phyloP scores from a whole-genome alignment of 1,140 invertebrate species.

The Drosophila seguyi region DNA sequence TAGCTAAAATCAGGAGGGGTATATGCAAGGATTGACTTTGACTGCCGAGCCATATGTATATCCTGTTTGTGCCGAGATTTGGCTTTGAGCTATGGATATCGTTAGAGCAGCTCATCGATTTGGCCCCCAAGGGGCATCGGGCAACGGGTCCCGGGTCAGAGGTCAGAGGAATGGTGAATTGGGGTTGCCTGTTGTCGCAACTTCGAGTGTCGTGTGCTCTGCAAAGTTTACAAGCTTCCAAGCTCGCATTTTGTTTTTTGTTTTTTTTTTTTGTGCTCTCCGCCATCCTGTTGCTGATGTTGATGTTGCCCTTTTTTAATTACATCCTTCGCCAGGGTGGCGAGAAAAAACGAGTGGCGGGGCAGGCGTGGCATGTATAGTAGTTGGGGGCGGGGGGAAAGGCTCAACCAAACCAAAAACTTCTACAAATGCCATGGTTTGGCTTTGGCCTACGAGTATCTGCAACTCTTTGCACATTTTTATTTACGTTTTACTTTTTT shows the following conservation, averaged over 20 bases:
- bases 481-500: conserved; percentile 6
- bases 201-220: conserved; percentile 47
- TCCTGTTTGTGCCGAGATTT: conserved; percentile 82
- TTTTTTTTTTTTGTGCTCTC: conserved; percentile 3
- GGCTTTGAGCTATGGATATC: conserved; percentile 82
- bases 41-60: conserved; percentile 64
- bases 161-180: neutral
- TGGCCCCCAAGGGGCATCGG: conserved; percentile 29
- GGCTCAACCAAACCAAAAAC: conserved; percentile 60
- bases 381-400: neutral
- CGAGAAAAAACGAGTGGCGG: conserved; percentile 3
- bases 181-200: conserved; percentile 28
- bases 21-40: conserved; percentile 68
- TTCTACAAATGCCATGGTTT: conserved; percentile 72
- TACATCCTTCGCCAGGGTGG: conserved; percentile 59
- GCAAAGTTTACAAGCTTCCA: conserved; percentile 48
- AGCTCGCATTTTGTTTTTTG: neutral
- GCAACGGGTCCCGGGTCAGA: neutral
- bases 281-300: conserved; percentile 46
- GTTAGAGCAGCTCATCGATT: conserved; percentile 74
- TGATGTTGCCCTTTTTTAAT: conserved; percentile 74
- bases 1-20: neutral
- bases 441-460: conserved; percentile 67
- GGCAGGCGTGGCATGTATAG: neutral
- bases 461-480: conserved; percentile 7